phyloP scores from a whole-genome alignment of 2,113 vertebrate genomes.

The Gavia stellata region DNA sequence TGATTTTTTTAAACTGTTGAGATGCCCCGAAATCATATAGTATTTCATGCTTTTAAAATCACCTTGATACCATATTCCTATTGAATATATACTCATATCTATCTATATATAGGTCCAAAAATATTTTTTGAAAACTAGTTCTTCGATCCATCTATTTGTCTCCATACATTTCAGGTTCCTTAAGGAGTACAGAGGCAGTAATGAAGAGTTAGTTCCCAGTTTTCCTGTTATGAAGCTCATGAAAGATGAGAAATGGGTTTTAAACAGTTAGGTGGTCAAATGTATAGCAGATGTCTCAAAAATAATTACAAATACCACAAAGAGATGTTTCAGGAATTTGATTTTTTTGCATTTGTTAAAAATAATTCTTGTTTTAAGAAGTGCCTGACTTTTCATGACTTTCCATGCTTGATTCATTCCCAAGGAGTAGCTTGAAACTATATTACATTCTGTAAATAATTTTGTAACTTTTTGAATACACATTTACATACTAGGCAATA shows the following conservation, averaged over 20 bases:
- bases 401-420: background rate
- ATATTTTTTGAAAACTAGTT: background rate
- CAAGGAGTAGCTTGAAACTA: background rate
- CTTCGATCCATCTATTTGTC: background rate
- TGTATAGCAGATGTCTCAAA: background rate
- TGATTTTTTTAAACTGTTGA: background rate
- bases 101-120: background rate
- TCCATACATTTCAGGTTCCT: background rate
- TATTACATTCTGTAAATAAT: background rate
- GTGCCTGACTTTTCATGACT: background rate
- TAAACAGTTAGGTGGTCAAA: background rate
- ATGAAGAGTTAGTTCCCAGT: background rate
- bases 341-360: background rate
- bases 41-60: background rate
- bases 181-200: background rate
- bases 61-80: background rate
- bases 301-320: background rate
- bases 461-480: background rate
- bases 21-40: background rate
- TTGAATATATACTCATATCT: background rate
- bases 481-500: background rate
- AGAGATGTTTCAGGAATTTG: background rate
- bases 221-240: background rate
- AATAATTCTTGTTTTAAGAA: background rate
- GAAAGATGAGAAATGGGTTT: background rate